Evolutionary conservation across 2,113 vertebrate species (phyloP), one percentile per base, ranked within the genome.

Genomic region (Xyrauchen texanus): DNA sequence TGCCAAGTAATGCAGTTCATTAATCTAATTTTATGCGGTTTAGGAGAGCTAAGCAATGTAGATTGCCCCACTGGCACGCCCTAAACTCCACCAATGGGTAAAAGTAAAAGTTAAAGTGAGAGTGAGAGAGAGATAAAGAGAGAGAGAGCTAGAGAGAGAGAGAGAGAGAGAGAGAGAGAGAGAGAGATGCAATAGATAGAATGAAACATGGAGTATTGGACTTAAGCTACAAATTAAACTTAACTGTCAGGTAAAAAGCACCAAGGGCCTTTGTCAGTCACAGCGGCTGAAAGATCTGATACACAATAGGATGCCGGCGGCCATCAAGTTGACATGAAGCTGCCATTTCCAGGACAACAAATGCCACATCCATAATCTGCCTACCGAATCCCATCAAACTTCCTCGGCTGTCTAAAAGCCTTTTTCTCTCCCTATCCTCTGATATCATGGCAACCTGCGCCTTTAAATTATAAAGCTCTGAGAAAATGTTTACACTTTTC

Each of bases 311-410:
- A 49, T 15, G 64, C 57, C 12, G 15, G 21, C 57, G n/a, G 61
- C 76, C 70, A 62, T 76, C 11, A 81, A 77, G 49, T 73, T 76
- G 83, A 85, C 81, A 45, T 69, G 80, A 71, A 49, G 72, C 16
- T 62, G 46, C 69, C 83, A 9, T 73, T 85, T 81, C 82, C 53
- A 80, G 78, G 77, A 85, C 79, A 86, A 83, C 77, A 85, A 89
- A 88, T 86, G 83, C 84, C 87, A 88, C 86, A 78, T 87, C 78
- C 77, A 86, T 90, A 87, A 89, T 90, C 87, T 88, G 80, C 81
- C 82, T 88, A 88, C 87, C 88, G 84, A 88, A 87, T 89, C 84
- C 80, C 76, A 89, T 91, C 89, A 88, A 79, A 86, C 83, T 86
- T 84, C 83, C 83, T 76, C 82, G 74, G 80, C 64, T 16, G 60